These are phyloP conservation scores for Hoplodrina ambigua DNA, from an alignment of 2,888 invertebrate genomes.

Conservation along the genomic window DNA sequence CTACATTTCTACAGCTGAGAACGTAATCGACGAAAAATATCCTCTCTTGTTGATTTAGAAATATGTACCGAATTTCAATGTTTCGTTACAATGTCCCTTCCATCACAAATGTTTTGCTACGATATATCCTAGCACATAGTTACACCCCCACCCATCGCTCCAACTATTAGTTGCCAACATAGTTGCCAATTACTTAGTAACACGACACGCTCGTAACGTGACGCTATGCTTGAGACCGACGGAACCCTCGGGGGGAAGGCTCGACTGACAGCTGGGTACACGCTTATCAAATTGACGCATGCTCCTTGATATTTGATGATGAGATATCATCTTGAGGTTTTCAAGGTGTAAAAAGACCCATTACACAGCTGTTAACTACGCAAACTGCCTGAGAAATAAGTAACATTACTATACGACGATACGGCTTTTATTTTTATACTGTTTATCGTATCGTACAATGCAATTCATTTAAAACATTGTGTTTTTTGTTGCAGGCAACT, in stretches of 20 bases:
- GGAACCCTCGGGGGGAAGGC: constrained; percentile 23
- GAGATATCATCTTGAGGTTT: neutral
- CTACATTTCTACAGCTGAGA: no score
- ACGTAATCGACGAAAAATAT: no score
- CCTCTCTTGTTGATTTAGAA: no score
- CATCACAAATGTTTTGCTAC: neutral
- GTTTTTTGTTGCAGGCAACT: no score
- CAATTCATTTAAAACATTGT: no score
- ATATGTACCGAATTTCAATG: no score
- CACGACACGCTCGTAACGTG: constrained; percentile 22
- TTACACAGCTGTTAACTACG: no score
- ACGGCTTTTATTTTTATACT: no score
- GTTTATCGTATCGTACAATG: no score
- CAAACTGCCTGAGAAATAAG: no score
- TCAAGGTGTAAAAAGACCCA: neutral
- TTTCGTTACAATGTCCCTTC: no score
- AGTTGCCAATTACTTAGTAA: constrained; percentile 46
- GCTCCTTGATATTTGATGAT: constrained; percentile 20
- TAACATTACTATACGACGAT: no score
- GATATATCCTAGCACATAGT: neutral
- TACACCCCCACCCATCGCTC: constrained; percentile 17
- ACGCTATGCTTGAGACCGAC: constrained; percentile 10
- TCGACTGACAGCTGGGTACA: constrained; percentile 26
- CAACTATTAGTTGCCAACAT: constrained; percentile 28
- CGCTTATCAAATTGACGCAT: constrained; percentile 25